These are phyloP conservation scores for Lampris incognitus DNA, from an alignment of 2,113 vertebrate genomes.

Conservation along the genomic window DNA sequence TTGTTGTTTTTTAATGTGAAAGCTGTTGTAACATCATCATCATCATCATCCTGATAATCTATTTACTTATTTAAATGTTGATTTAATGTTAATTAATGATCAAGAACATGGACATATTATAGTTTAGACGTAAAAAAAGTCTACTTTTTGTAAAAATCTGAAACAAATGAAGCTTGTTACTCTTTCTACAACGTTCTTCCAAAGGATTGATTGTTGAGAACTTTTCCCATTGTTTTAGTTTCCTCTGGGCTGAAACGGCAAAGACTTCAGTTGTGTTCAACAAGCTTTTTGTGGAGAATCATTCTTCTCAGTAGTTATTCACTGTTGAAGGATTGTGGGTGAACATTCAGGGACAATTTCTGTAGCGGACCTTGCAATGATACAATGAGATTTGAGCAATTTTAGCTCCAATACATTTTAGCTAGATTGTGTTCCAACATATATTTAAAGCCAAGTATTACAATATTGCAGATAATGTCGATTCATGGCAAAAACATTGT, in stretches of 20 bases:
- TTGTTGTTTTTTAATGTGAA: slow-evolving; percentile 44
- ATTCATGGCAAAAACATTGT: background rate
- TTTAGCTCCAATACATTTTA: slow-evolving; percentile 12
- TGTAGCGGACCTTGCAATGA: background rate
- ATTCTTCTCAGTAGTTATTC: slow-evolving; percentile 6
- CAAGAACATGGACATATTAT: slow-evolving; percentile 3
- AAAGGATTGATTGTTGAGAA: slow-evolving; percentile 25
- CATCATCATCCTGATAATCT: background rate
- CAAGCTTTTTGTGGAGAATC: slow-evolving; percentile 32
- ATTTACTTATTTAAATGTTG: slow-evolving; percentile 32
- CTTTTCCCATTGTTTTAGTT: slow-evolving; percentile 26
- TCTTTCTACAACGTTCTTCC: slow-evolving; percentile 60
- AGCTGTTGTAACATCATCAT: slow-evolving; percentile 1
- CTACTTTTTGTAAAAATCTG: slow-evolving; percentile 50
- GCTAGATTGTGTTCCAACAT: slow-evolving; percentile 12
- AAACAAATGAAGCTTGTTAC: slow-evolving; percentile 31
- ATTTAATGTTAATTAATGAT: slow-evolving; percentile 28
- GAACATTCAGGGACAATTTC: background rate
- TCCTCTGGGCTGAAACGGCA: slow-evolving; percentile 9
- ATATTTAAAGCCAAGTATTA: background rate
- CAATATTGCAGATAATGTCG: background rate
- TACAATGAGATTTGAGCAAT: background rate
- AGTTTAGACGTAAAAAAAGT: slow-evolving; percentile 10
- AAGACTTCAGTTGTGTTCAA: slow-evolving; percentile 45
- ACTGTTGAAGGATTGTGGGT: slow-evolving; percentile 4